Evolutionary conservation across 2,113 vertebrate species (phyloP).

Genomic region (Campylomormyrus numenius): DNA sequence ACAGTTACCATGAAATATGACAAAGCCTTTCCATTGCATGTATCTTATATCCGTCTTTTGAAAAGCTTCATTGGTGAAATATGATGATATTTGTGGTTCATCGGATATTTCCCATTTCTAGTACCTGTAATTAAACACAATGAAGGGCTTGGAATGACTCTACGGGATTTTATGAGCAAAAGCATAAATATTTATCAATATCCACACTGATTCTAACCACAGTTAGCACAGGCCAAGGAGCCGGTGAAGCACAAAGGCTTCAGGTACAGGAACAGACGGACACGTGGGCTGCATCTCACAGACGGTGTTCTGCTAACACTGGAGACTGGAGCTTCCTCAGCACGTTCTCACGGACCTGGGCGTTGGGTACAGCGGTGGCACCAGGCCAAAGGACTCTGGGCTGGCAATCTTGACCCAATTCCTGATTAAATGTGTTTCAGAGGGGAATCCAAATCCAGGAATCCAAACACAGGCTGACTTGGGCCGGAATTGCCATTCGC

Average conservation of each 20-base stretch:
- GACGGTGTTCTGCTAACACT: background rate
- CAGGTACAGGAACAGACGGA: background rate
- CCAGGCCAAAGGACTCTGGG: background rate
- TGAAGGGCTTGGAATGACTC: constrained; percentile 14
- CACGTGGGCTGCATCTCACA: background rate
- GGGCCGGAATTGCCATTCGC: constrained; percentile 34
- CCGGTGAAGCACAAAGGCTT: background rate
- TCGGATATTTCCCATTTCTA: constrained; percentile 14
- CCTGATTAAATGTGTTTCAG: constrained; percentile 17
- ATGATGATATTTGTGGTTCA: constrained; percentile 26
- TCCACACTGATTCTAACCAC: background rate
- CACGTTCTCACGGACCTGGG: background rate
- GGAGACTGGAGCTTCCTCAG: background rate
- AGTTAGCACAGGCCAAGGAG: background rate
- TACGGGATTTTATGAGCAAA: constrained; percentile 21
- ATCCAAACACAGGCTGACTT: constrained; percentile 20
- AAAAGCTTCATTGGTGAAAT: constrained; percentile 31
- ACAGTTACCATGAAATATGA: constrained; percentile 55
- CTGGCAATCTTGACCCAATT: constrained; percentile 9
- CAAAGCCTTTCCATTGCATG: constrained; percentile 43
- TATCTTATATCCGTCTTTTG: constrained; percentile 44
- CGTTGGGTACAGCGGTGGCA: background rate
- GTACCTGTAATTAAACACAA: constrained; percentile 23
- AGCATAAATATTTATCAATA: background rate
- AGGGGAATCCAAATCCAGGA: constrained; percentile 17